Conservation (phyloP, 2,113 vertebrate species). For the Limnothrissa miodon region DNA sequence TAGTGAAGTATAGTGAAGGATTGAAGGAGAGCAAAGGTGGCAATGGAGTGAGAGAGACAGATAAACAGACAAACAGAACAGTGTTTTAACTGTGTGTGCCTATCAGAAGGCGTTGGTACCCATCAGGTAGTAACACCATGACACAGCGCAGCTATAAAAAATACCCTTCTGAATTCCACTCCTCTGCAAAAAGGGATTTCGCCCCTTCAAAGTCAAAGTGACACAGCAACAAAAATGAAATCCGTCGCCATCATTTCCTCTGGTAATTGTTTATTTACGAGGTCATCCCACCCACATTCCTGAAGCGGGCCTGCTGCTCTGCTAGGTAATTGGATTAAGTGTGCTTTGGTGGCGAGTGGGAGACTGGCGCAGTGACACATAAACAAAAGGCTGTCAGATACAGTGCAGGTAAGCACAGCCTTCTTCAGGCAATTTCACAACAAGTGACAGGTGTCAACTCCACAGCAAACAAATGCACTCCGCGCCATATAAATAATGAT, state of each 20-base stretch:
- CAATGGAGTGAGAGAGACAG: not conserved
- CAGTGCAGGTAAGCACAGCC: not conserved
- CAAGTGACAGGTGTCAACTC: constrained; percentile 6
- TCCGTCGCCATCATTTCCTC: not conserved
- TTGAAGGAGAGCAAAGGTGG: not conserved
- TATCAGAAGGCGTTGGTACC: not conserved
- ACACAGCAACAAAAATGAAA: not conserved
- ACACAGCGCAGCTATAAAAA: not conserved
- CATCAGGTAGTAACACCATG: not conserved
- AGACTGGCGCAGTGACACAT: not conserved
- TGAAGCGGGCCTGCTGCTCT: not conserved
- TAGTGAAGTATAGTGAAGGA: not conserved
- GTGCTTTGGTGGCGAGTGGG: not conserved
- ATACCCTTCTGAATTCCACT: not conserved
- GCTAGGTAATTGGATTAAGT: not conserved
- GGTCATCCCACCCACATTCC: not conserved
- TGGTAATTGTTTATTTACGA: not conserved
- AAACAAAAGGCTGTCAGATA: not conserved
- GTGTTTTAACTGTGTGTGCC: not conserved
- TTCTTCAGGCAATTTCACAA: not conserved
- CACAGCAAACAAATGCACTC: not conserved
- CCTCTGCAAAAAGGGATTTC: not conserved
- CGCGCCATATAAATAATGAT: not conserved
- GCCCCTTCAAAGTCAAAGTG: not conserved
- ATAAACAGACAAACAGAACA: not conserved